Conservation (phyloP, 2,888 invertebrate species). For the Andrena chrysosceles region DNA sequence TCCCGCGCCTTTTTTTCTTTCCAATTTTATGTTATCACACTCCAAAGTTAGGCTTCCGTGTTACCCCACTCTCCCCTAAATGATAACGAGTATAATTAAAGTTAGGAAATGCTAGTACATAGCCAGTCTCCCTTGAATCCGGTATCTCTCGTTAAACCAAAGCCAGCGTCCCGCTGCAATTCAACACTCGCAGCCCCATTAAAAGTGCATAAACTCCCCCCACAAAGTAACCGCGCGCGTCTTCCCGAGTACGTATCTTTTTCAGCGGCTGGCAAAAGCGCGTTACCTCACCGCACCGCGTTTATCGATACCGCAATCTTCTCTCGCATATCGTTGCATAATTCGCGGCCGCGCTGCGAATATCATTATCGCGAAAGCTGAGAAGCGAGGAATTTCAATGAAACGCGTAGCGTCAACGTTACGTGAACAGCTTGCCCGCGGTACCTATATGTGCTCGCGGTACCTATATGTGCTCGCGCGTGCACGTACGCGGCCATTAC, state of each 20-base stretch:
- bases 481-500: constrained; percentile 15
- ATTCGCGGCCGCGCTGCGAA: constrained; percentile 50
- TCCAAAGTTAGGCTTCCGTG: too few species aligned
- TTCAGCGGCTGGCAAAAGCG: constrained; percentile 18
- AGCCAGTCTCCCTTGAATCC: constrained; percentile 21
- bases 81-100: too few species aligned
- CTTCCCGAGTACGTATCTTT: constrained; percentile 27
- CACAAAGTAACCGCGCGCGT: constrained; percentile 15
- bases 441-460: neutral
- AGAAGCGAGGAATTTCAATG: constrained; percentile 56
- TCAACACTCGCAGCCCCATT: constrained; percentile 28
- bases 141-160: constrained; percentile 24
- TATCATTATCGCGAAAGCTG: constrained; percentile 60
- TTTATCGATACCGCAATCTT: constrained; percentile 56
- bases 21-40: too few species aligned
- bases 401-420: constrained; percentile 24
- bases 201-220: constrained; percentile 35
- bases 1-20: too few species aligned
- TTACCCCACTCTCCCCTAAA: too few species aligned
- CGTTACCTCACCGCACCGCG: constrained; percentile 29
- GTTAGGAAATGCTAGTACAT: neutral
- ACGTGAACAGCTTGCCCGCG: constrained; percentile 22
- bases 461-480: neutral
- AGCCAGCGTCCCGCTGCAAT: constrained; percentile 15
- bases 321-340: constrained; percentile 49